phyloP scores from a whole-genome alignment of 2,113 vertebrate genomes.

The Callopanchax toddi region DNA sequence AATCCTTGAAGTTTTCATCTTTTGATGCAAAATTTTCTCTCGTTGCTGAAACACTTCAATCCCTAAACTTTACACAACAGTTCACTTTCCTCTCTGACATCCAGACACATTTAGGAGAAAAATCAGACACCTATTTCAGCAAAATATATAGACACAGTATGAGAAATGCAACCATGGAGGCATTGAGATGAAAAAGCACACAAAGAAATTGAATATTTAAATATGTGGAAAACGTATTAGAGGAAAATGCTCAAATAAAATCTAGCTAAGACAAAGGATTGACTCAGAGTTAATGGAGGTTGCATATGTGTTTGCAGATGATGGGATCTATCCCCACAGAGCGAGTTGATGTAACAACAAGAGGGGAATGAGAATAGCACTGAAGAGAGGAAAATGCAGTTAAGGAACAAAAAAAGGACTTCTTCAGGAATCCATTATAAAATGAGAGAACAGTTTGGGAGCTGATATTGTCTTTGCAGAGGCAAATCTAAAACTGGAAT shows the following conservation, averaged over 20 bases:
- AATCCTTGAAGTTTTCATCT: no score
- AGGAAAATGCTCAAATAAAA: slow-evolving; percentile 42
- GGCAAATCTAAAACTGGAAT: slow-evolving; percentile 38
- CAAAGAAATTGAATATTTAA: slow-evolving; percentile 25
- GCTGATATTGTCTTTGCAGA: slow-evolving; percentile 13
- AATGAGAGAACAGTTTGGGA: not conserved
- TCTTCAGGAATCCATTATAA: slow-evolving; percentile 51
- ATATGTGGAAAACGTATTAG: slow-evolving; percentile 37
- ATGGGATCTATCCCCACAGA: slow-evolving; percentile 5
- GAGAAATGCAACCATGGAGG: slow-evolving; percentile 36
- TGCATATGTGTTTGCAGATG: not conserved
- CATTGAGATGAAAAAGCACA: not conserved
- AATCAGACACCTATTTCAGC: slow-evolving; percentile 43
- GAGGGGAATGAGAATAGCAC: not conserved
- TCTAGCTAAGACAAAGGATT: slow-evolving; percentile 53
- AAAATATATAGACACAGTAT: slow-evolving; percentile 17
- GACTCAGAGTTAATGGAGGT: slow-evolving; percentile 16
- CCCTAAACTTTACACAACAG: slow-evolving; percentile 57
- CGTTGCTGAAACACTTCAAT: slow-evolving; percentile 55
- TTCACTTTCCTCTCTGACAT: slow-evolving; percentile 57
- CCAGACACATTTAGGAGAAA: slow-evolving; percentile 36
- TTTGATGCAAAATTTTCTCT: no score
- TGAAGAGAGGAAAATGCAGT: slow-evolving; percentile 41
- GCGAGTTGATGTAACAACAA: slow-evolving; percentile 11
- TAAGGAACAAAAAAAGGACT: slow-evolving; percentile 51